Evolutionary conservation across 2,888 invertebrate genomes (phyloP).

Genomic region (Synanthedon formicaeformis): DNA sequence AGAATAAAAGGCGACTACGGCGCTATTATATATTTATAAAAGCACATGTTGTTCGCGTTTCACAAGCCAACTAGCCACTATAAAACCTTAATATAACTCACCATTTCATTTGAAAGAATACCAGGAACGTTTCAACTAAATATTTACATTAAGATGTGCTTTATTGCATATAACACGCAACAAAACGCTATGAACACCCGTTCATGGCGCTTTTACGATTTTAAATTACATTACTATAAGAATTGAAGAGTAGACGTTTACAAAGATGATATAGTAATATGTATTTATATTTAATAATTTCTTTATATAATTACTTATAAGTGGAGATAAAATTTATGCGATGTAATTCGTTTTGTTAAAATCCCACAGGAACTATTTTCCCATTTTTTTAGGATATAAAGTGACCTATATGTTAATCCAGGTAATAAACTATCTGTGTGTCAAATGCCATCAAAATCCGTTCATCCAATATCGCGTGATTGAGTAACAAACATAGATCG

Average conservation of each 20-base stretch:
- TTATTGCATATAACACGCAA: constrained; percentile 27
- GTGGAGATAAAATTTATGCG: too few relatives aligned
- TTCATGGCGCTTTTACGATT: constrained; percentile 19
- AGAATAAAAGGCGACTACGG: background rate
- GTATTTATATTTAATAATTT: too few relatives aligned
- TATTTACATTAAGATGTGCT: constrained; percentile 33
- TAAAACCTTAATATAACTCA: constrained; percentile 35
- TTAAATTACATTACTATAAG: constrained; percentile 21
- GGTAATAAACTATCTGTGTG: too few relatives aligned
- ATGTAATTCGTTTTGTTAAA: too few relatives aligned
- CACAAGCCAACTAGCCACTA: constrained; percentile 15
- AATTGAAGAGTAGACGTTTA: constrained; percentile 8
- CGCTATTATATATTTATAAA: constrained; percentile 23
- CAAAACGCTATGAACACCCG: constrained; percentile 15
- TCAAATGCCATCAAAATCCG: too few relatives aligned
- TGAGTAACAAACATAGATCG: too few relatives aligned
- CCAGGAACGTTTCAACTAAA: constrained; percentile 31
- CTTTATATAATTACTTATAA: too few relatives aligned
- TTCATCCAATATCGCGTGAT: too few relatives aligned
- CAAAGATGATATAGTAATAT: background rate
- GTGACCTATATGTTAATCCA: too few relatives aligned
- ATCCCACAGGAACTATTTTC: too few relatives aligned
- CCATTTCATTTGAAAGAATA: constrained; percentile 33
- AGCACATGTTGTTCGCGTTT: constrained; percentile 11
- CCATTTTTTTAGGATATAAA: too few relatives aligned